phyloP scores from a whole-genome alignment of 2,113 vertebrate species.

The Barbus barbus region DNA sequence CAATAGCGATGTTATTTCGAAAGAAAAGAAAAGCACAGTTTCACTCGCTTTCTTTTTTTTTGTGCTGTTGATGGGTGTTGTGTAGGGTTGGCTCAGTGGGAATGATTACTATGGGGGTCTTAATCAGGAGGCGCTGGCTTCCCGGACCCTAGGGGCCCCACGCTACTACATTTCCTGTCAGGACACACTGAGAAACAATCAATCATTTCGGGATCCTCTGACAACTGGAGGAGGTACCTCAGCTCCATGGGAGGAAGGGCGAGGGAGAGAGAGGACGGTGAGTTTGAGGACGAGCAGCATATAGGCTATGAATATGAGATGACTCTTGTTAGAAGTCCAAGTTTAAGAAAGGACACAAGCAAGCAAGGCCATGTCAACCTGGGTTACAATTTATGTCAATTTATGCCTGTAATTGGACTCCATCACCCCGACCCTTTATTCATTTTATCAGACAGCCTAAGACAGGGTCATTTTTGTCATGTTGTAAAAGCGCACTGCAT shows the following conservation, averaged over 20 bases:
- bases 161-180: conserved; percentile 89
- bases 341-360: conserved; percentile 75
- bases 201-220: conserved; percentile 82
- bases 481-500: conserved; percentile 53
- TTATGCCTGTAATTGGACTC: conserved; percentile 58
- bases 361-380: conserved; percentile 76
- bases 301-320: conserved; percentile 87
- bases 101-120: conserved; percentile 87
- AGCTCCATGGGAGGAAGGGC: conserved; percentile 64
- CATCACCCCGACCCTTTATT: conserved; percentile 64
- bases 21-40: conserved; percentile 35
- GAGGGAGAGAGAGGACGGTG: conserved; percentile 71
- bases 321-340: conserved; percentile 87
- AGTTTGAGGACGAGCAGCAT: conserved; percentile 52
- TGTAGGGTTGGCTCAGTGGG: conserved; percentile 71
- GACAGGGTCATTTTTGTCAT: conserved; percentile 49
- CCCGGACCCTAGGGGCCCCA: conserved; percentile 85
- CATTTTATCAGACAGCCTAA: conserved; percentile 59
- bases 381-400: conserved; percentile 85
- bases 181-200: conserved; percentile 90
- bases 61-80: conserved; percentile 67
- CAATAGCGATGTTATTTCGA: conserved; percentile 32
- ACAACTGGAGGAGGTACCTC: conserved; percentile 77
- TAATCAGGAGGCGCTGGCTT: conserved; percentile 88
- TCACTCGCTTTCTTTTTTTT: conserved; percentile 44